Percentiles rank a stretch among this genome's conserved stretches.
These are phyloP conservation scores for Ctena decussata DNA, from an alignment of 2,888 invertebrate genomes.

Conservation along the genomic window DNA sequence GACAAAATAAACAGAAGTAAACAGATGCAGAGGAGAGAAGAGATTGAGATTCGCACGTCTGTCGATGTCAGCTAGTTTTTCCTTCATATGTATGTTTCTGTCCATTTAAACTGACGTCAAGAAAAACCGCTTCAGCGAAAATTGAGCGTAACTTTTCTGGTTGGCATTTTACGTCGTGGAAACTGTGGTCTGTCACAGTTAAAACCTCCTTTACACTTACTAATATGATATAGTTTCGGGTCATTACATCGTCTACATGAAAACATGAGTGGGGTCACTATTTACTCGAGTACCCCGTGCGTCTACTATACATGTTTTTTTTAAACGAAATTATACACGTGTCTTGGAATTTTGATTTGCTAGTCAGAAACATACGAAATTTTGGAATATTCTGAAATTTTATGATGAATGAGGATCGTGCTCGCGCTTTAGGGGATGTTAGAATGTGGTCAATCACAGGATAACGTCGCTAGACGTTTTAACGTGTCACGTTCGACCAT, in stretches of 20 bases:
- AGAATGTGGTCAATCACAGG: not conserved
- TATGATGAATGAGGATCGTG: not conserved
- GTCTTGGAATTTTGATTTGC: not conserved
- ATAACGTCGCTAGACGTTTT: not conserved
- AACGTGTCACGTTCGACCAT: not conserved
- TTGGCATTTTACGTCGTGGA: not conserved
- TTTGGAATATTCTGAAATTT: not conserved
- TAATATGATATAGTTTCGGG: not conserved
- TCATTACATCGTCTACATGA: not conserved
- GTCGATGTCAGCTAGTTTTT: too few species aligned
- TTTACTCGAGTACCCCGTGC: not conserved
- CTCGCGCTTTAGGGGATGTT: not conserved
- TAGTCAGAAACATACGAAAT: not conserved
- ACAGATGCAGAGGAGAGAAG: too few species aligned
- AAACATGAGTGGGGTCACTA: not conserved
- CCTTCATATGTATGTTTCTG: too few species aligned
- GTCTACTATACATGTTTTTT: not conserved
- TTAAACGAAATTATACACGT: not conserved
- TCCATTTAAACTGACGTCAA: slow-evolving; percentile 11
- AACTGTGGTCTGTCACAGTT: not conserved
- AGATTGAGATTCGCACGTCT: too few species aligned
- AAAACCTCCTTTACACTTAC: too few species aligned
- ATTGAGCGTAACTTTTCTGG: not conserved
- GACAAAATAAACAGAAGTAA: too few species aligned
- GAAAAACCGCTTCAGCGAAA: not conserved